Percentiles rank a stretch among this genome's conserved stretches.
These are phyloP conservation scores for Leptoclinus maculatus DNA, from an alignment of 2,797 vertebrate genomes.

Conservation along the genomic window DNA sequence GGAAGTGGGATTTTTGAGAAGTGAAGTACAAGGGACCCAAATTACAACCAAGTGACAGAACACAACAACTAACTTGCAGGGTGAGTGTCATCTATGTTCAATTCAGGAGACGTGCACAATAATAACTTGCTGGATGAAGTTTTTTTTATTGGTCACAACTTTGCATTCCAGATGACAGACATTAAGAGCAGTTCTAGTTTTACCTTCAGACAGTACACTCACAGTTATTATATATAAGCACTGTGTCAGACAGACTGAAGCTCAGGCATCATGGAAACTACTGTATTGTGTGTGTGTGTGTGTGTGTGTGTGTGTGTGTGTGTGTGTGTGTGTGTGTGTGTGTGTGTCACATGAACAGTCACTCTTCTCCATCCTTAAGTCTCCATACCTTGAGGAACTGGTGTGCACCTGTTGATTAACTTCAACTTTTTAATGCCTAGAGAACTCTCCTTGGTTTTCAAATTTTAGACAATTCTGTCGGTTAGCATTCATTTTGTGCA, in stretches of 20 bases:
- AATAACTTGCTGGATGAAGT: neutral
- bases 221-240: constrained; percentile 18
- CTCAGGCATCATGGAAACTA: constrained; percentile 55
- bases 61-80: constrained; percentile 11
- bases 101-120: neutral
- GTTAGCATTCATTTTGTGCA: neutral
- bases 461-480: neutral
- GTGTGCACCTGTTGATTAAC: constrained; percentile 11
- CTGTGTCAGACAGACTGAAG: constrained; percentile 34
- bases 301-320: no score
- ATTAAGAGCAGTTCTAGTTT: constrained; percentile 6
- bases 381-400: neutral
- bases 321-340: no score
- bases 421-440: neutral
- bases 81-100: constrained; percentile 53
- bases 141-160: neutral
- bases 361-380: constrained; percentile 28
- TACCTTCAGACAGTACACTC: neutral
- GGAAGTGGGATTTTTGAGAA: constrained; percentile 28
- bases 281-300: constrained; percentile 13
- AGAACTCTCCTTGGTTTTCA: neutral
- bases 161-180: constrained; percentile 1
- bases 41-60: constrained; percentile 18
- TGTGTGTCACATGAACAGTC: constrained; percentile 12
- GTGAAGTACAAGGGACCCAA: constrained; percentile 15